Base-by-base conservation (phyloP, 2,888 invertebrate species). In the Dynastes grantii region DNA sequence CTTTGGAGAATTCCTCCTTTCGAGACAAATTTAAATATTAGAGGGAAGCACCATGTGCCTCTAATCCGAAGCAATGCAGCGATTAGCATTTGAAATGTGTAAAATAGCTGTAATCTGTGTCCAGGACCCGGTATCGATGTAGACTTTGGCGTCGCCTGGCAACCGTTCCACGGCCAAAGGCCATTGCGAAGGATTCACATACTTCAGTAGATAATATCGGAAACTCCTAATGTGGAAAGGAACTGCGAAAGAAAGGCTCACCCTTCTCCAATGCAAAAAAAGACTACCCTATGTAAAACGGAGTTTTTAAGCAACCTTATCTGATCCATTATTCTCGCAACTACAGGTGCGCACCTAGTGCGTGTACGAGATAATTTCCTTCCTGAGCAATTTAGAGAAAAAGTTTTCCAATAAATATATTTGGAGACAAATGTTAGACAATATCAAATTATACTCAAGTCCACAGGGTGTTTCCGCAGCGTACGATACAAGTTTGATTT, bases 1-100 rank as follows among this genome's bases (percentile, higher is more conserved):
- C 63, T 16, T 58, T 16, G 58, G 11, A 2, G 32, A 55, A 45
- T 11, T 40, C 27, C 45, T 75, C 63, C 13, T 22, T 13, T 22
- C 27, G 45, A 13, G 27, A 27, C 13, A 27, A 67, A 76, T 76
- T 76, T 76, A 58, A 76, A 76, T 76, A 78, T 78, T 73, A 71
- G 78, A 71, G 78, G 78, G 78, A 78, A 78, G 64, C 64, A 40
- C 49, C 78, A 78, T 55, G 71, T 78, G 78, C 53, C 32, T 32
- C 63, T 78, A 78, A 78, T 78, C 78, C 80, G 75, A 76, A 71
- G 76, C 78, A 77, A 65, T 73, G 73, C 79, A 64, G 73, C 84
- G 85, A 87, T 87, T 86, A 86, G 86, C 87, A 87, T 86, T 85
- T 86, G 86, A 86, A 87, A 87, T 87, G 85, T 85, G 85, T 85